phyloP scores from a whole-genome alignment of 2,888 invertebrate species.

The Oligia fasciuncula region DNA sequence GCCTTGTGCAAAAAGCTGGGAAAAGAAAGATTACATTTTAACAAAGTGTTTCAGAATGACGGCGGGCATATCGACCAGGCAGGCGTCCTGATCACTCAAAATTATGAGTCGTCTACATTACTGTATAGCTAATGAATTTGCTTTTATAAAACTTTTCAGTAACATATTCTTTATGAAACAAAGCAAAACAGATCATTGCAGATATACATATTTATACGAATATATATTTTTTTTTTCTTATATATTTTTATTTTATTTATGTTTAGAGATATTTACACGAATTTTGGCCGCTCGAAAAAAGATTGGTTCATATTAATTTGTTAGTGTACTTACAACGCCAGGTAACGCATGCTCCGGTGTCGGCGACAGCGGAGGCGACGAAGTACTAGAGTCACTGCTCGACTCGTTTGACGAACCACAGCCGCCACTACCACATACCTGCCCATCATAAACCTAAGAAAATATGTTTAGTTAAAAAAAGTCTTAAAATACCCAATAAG shows the following conservation, averaged over 20 bases:
- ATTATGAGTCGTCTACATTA: not conserved
- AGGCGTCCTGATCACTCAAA: not conserved
- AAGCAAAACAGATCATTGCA: no score
- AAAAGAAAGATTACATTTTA: slow-evolving; percentile 53
- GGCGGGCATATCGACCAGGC: no score
- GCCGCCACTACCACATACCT: slow-evolving; percentile 87
- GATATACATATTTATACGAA: no score
- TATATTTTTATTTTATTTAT: no score
- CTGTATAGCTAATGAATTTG: not conserved
- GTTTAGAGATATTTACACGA: no score
- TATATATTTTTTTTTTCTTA: no score
- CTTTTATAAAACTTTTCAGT: not conserved
- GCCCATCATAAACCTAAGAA: slow-evolving; percentile 85
- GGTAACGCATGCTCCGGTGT: slow-evolving; percentile 97
- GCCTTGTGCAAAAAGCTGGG: slow-evolving; percentile 95
- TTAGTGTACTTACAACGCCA: slow-evolving; percentile 93
- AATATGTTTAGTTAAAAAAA: not conserved
- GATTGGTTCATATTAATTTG: not conserved
- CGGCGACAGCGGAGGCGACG: slow-evolving; percentile 96
- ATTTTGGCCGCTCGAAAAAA: not conserved
- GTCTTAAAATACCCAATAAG: not conserved
- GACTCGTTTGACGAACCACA: slow-evolving; percentile 92
- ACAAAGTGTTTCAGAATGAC: not conserved
- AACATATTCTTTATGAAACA: not conserved
- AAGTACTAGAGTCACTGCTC: slow-evolving; percentile 98